Base-by-base conservation (phyloP, 2,888 invertebrate genomes). In the Polydrusus tereticollis region DNA sequence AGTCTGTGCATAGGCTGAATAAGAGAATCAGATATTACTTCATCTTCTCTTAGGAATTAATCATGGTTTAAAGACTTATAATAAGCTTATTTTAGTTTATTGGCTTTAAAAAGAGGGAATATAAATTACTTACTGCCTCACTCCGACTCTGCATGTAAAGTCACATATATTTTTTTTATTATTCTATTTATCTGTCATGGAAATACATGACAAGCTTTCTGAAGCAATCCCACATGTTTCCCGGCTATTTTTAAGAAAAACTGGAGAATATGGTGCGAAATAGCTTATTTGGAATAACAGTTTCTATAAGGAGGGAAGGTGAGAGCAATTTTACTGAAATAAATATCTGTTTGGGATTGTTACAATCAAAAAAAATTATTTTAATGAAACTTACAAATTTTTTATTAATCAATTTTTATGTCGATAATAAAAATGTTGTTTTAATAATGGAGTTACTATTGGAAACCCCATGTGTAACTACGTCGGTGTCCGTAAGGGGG, bases 181-280 rank as follows among this genome's bases (percentile, higher is more conserved):
- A 63, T 63, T 63, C 47, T 63, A 63, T 63, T 63, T 63, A 63
- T 63, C 33, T 50, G 63, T 63, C 63, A 33, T 47, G 36, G 63
- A 26, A 63, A 63, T 47, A 63, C 63, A 63, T 50, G 63, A 63
- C 63, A 50, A 63, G 63, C 50, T 50, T 63, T 63, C 63, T 29
- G 63, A 63, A 63, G 63, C 47, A 47, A 63, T 47, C 36, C 63
- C 63, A 63, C 63, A 63, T 63, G 63, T 63, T 63, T 45, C 14
- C 63, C 47, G 63, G 63, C 63, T 50, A 63, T 63, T 63, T 50
- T 50, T 36, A 33, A 26, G 33, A n/a, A 33, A 63, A 63, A 63
- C 63, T 63, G 20, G 47, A 36, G 60, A 63, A 47, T 26, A 50
- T 38, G 63, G 29, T 63, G 50, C 26, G 18, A 50, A 50, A 63